Evolutionary conservation across 2,888 invertebrate species (phyloP).

Genomic region (Unio delphinus): DNA sequence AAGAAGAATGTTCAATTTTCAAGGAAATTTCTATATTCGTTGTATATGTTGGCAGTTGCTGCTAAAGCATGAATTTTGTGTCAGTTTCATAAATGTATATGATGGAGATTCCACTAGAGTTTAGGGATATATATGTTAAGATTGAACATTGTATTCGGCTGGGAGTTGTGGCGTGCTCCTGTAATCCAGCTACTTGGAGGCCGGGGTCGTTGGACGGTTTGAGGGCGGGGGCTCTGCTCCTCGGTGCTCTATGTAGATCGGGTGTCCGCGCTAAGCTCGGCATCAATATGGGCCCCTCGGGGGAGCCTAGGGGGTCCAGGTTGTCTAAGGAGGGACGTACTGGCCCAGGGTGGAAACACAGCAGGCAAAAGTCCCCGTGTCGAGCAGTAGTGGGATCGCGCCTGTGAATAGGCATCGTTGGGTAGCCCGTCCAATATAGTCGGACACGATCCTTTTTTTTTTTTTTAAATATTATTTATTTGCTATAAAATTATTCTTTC

Average conservation of each 20-base stretch:
- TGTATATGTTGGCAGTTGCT: too few species aligned
- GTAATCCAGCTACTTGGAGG: slow-evolving; percentile 98
- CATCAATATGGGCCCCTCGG: slow-evolving; percentile 93
- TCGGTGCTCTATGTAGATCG: slow-evolving; percentile 84
- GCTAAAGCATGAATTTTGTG: too few species aligned
- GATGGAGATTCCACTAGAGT: too few species aligned
- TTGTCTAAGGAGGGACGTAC: slow-evolving; percentile 96
- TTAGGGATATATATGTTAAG: too few species aligned
- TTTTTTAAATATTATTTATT: slow-evolving; percentile 47
- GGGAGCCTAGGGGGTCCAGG: slow-evolving; percentile 83
- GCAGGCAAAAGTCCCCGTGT: slow-evolving; percentile 99
- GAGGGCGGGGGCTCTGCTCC: slow-evolving; percentile 86
- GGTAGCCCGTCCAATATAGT: slow-evolving; percentile 86
- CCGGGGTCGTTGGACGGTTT: slow-evolving; percentile 91
- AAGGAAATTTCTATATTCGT: too few species aligned
- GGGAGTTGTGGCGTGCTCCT: slow-evolving; percentile 82
- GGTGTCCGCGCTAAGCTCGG: slow-evolving; percentile 90
- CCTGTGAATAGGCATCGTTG: slow-evolving; percentile 87
- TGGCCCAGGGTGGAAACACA: slow-evolving; percentile 76
- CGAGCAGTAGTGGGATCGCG: slow-evolving; percentile 98
- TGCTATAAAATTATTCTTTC: too few species aligned
- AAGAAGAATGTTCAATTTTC: too few species aligned
- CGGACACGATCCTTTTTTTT: slow-evolving; percentile 81
- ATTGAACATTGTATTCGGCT: background rate
- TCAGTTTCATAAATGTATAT: too few species aligned